These are phyloP conservation scores for Berghia stephanieae DNA, from an alignment of 1,140 invertebrate genomes.

Conservation along the genomic window DNA sequence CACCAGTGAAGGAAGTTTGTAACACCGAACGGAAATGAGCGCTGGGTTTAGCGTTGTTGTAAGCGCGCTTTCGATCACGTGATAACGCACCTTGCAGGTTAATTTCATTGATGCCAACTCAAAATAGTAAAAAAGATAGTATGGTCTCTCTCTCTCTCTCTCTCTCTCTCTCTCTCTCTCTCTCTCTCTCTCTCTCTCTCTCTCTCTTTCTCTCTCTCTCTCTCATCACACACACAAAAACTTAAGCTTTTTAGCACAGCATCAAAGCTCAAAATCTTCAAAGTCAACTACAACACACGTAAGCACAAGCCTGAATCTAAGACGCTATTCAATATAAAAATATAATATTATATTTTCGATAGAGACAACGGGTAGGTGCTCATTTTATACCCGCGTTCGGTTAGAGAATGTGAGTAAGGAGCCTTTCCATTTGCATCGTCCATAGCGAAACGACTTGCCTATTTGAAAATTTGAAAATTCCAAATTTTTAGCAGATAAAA, in stretches of 20 bases:
- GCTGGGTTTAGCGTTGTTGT: slow-evolving; percentile 27
- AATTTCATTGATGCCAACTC: not conserved
- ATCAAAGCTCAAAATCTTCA: not conserved
- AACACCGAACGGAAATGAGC: slow-evolving; percentile 28
- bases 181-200: slow-evolving; percentile 13
- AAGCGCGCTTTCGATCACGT: slow-evolving; percentile 30
- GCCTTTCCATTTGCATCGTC: too few relatives aligned
- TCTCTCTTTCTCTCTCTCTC: slow-evolving; percentile 16
- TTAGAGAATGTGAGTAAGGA: slow-evolving; percentile 12
- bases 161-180: not conserved
- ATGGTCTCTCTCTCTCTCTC: not conserved
- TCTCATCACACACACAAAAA: not conserved
- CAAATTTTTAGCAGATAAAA: not conserved
- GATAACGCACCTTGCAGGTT: slow-evolving; percentile 31
- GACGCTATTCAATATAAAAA: not conserved
- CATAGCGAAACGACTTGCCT: slow-evolving; percentile 15
- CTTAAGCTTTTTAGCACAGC: not conserved
- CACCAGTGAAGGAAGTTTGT: not conserved
- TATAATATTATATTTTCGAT: not conserved
- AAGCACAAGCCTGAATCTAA: not conserved
- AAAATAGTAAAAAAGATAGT: not conserved
- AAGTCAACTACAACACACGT: not conserved
- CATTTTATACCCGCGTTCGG: not conserved
- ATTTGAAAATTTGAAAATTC: slow-evolving; percentile 29
- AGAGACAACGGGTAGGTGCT: too few relatives aligned